Evolutionary conservation across 2,888 invertebrate genomes (phyloP), one percentile per base, ranked within the genome.

Genomic region (Oscheius sp.): DNA sequence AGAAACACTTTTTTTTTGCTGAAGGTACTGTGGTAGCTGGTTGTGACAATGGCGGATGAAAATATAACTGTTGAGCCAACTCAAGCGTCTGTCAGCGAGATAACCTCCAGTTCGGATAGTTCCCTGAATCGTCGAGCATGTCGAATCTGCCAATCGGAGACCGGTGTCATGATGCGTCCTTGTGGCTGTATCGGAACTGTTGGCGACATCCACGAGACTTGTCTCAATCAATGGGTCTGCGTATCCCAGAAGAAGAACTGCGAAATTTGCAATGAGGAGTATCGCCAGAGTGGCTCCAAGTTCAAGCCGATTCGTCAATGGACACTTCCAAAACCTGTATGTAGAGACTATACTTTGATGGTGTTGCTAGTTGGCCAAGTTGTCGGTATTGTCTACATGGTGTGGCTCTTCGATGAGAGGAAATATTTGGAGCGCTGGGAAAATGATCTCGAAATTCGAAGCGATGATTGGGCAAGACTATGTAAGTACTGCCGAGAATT

Each of bases 141-240:
- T 73, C 78, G 86, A 43, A 86, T 86, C 61, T 86, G 86, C 76
- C 85, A 85, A 69, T 84, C 83, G 52, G 85, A 84, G 53, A 80
- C 80, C 9, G 85, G 84, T 5, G 74, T 58, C 21, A 82, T 86
- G 82, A 79, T 85, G 1, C 79, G 82, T 52, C 86, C 86, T 21
- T 86, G 86, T 49, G 82, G 78, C 46, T 86, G 86, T 69, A 72
- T 79, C 27, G 86, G 86, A 76, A 84, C 85, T 81, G 80, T 85
- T 78, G 85, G 81, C 18, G 78, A 83, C 55, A 81, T 85, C 18
- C 85, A 85, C 72, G 82, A 81, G 52, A 71, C 72, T 25, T 85
- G 85, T 70, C 79, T 85, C 29, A 81, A 83, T 13, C 78, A 80
- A 74, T 85, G 85, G 85, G 82, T 85, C 27, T 73, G 69, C 12